Evolutionary conservation across 2,888 invertebrate genomes (phyloP).

Genomic region (Aphodius sticticus): DNA sequence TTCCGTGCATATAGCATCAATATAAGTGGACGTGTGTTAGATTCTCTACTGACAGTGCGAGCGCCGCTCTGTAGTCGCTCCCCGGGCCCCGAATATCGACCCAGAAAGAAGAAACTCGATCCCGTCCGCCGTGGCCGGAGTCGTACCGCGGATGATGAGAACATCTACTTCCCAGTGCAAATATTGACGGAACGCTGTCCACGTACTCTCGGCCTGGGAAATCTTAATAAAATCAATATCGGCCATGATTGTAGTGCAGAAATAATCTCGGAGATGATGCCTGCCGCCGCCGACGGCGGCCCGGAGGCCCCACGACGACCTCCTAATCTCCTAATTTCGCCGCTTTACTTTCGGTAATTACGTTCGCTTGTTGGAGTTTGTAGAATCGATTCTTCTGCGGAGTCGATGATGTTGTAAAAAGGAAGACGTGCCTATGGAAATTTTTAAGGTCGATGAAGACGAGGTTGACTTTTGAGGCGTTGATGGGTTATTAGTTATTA

Average conservation of each 20-base stretch:
- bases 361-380: neutral
- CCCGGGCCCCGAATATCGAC: constrained; percentile 35
- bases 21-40: neutral
- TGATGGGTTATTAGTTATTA: too few species aligned
- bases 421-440: neutral
- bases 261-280: constrained; percentile 44
- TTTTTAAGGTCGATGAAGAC: neutral
- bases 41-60: neutral
- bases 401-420: neutral
- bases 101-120: constrained; percentile 51
- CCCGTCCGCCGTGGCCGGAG: constrained; percentile 46
- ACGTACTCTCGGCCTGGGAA: constrained; percentile 55
- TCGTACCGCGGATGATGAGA: constrained; percentile 57
- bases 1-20: neutral
- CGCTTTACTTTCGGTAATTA: constrained; percentile 4
- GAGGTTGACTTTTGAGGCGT: neutral
- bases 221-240: constrained; percentile 57
- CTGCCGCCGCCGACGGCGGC: neutral
- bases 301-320: neutral
- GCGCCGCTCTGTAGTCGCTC: neutral
- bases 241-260: constrained; percentile 50
- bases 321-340: neutral
- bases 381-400: neutral
- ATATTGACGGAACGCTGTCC: constrained; percentile 67
- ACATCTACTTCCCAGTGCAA: constrained; percentile 74